phyloP scores from a whole-genome alignment of 2,888 invertebrate genomes.

The Ophion obscuratus region DNA sequence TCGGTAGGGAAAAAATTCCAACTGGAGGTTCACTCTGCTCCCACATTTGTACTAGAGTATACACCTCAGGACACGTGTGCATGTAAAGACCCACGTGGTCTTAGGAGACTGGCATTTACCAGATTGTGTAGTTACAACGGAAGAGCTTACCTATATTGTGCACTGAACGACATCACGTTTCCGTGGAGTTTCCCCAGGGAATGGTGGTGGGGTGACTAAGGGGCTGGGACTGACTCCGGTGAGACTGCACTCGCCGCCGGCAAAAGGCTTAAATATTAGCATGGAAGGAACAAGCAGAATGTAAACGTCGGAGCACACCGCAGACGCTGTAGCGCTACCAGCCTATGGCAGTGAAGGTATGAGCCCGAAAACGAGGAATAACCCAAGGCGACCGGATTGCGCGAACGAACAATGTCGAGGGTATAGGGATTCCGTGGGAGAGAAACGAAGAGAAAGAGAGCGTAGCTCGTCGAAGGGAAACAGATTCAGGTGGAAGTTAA shows the following conservation, averaged over 20 bases:
- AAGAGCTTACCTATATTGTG: conserved; percentile 54
- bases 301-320: conserved; percentile 66
- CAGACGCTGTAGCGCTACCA: conserved; percentile 36
- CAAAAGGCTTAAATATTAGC: conserved; percentile 76
- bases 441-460: conserved; percentile 2
- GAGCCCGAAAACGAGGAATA: conserved; percentile 59
- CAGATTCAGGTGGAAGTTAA: conserved; percentile 82
- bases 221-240: neutral
- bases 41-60: conserved; percentile 8
- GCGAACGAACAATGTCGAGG: conserved; percentile 72
- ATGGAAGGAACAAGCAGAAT: conserved; percentile 64
- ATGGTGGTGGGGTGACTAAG: neutral
- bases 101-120: conserved; percentile 47
- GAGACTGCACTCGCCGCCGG: conserved; percentile 54
- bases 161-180: conserved; percentile 64
- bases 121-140: conserved; percentile 41
- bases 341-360: conserved; percentile 62
- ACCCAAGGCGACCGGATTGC: conserved; percentile 72
- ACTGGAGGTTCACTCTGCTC: neutral
- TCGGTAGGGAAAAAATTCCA: conserved; percentile 53
- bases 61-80: neutral
- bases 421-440: conserved; percentile 45
- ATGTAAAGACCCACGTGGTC: neutral
- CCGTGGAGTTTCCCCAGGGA: conserved; percentile 54
- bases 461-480: conserved; percentile 70